A percentile compares a stretch with the other conserved stretches of the same genome.
Conservation (phyloP, 2,797 vertebrate genomes). For the Setipinna tenuifilis region DNA sequence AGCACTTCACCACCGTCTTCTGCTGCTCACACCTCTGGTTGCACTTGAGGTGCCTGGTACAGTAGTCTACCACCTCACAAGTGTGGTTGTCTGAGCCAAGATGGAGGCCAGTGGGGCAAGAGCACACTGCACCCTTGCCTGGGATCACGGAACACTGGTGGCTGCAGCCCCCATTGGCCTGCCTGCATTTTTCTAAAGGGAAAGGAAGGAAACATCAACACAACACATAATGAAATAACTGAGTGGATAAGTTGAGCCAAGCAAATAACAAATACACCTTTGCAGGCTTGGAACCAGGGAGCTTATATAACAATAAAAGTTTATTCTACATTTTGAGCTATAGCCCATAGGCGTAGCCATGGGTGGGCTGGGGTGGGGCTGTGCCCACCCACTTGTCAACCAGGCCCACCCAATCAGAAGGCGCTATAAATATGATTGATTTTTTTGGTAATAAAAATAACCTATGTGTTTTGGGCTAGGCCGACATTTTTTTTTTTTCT, state of each 20-base stretch:
- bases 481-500: too few species aligned
- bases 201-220: background rate
- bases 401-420: too few species aligned
- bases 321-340: too few species aligned
- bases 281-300: background rate
- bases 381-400: too few species aligned
- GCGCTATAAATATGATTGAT: too few species aligned
- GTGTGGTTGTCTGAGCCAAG: slow-evolving; percentile 88
- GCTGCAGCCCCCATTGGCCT: slow-evolving; percentile 94
- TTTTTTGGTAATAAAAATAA: too few species aligned
- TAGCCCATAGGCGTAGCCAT: too few species aligned
- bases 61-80: slow-evolving; percentile 93
- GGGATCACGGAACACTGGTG: slow-evolving; percentile 93
- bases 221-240: too few species aligned
- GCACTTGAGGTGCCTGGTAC: slow-evolving; percentile 88
- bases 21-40: slow-evolving; percentile 97
- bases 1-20: slow-evolving; percentile 94
- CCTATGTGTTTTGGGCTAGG: too few species aligned
- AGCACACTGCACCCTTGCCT: slow-evolving; percentile 90
- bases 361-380: too few species aligned
- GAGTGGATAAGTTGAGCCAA: too few species aligned
- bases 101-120: slow-evolving; percentile 88
- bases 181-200: slow-evolving; percentile 86
- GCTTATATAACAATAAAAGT: background rate
- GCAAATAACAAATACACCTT: background rate